Evolutionary conservation across 2,113 vertebrate species (phyloP), one percentile per base, ranked within the genome.

Genomic region (Thalassoma bifasciatum): DNA sequence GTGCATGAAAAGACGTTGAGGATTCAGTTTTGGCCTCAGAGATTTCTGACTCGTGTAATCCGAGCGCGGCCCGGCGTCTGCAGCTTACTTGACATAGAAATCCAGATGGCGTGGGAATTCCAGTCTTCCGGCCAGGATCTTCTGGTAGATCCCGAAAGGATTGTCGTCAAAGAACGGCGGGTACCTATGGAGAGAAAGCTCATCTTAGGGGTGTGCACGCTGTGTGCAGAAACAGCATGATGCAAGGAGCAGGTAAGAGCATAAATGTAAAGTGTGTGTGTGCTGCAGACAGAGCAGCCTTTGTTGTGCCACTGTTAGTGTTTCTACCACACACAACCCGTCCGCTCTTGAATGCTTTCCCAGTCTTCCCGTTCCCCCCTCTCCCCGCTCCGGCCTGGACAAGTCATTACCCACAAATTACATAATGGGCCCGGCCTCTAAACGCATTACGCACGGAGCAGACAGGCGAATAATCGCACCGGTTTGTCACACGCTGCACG

Each of bases 111-210:
- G 94, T 0, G 98, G 98, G 90, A 99, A 99, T 66, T 99, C 97
- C 79, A 99, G 96, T 77, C 96, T 98, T 83, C 96, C 97, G 2
- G 96, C 96, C 53, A 99, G 95, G 49, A 99, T 99, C 88, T 99
- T 99, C 90, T 99, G 97, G 83, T 99, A 99, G 76, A 99, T 99
- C 54, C 97, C 97, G 86, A 99, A 99, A 0, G 97, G 97, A 90
- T 98, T 99, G 93, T 99, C 98, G 70, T 99, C 98, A 75, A 97
- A 99, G 92, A 99, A 99, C 0, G 97, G 98, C 0, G 98, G 97
- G 77, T 98, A 97, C 74, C 97, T 99, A 81, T 2, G 40, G 67
- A 59, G 19, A 49, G 17, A n/a, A 36, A 24, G 14, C 17, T 12
- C 53, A 59, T 49, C 46, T 49, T 19, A 7, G 19, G 46, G 19